phyloP scores from a whole-genome alignment of 2,888 invertebrate genomes.

The Eristalinus sepulchralis region DNA sequence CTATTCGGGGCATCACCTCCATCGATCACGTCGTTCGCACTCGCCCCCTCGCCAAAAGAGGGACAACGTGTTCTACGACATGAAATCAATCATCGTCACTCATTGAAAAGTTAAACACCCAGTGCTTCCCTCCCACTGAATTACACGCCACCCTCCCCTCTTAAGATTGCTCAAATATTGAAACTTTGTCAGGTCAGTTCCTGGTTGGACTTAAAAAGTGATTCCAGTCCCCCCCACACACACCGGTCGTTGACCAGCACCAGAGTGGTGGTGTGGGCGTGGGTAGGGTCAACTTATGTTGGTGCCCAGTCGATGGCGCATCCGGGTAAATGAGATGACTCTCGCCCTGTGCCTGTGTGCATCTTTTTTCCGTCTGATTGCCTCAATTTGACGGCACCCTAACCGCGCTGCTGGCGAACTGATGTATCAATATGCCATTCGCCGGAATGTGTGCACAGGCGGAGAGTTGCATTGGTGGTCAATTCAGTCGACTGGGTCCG shows the following conservation, averaged over 20 bases:
- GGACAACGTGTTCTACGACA: background rate
- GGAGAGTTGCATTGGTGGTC: background rate
- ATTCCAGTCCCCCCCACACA: background rate
- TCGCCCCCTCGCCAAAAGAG: background rate
- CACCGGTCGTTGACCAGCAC: background rate
- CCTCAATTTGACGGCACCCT: background rate
- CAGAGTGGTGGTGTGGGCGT: background rate
- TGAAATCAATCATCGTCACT: background rate
- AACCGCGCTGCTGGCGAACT: background rate
- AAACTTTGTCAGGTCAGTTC: slow-evolving; percentile 2
- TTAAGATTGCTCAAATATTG: slow-evolving; percentile 10
- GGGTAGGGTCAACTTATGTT: slow-evolving; percentile 8
- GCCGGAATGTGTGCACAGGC: slow-evolving; percentile 1
- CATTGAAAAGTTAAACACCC: background rate
- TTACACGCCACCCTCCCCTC: background rate
- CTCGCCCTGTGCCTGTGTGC: background rate
- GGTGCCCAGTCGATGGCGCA: slow-evolving; percentile 25
- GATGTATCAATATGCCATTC: slow-evolving; percentile 15
- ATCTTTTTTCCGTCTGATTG: slow-evolving; percentile 22
- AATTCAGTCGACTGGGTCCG: slow-evolving; percentile 6
- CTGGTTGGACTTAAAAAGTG: background rate
- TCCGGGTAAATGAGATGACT: slow-evolving; percentile 25
- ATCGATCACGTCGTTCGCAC: background rate
- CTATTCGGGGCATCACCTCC: background rate
- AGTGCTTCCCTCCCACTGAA: background rate